phyloP scores from a whole-genome alignment of 2,113 vertebrate genomes.

The Pionites leucogaster region DNA sequence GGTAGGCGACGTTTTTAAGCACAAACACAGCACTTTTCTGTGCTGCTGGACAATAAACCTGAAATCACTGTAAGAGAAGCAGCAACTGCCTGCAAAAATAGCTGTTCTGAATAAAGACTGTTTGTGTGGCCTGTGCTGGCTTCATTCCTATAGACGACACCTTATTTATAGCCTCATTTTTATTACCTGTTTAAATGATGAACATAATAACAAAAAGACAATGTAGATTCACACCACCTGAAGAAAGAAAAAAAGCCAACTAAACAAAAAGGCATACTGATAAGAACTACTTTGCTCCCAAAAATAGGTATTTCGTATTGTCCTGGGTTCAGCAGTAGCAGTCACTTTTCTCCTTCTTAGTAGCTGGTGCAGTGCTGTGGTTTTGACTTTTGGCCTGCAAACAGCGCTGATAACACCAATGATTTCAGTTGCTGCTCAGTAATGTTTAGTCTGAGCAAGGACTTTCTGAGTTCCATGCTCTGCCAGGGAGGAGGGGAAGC shows the following conservation, averaged over 20 bases:
- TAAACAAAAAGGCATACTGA: background rate
- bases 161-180: background rate
- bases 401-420: too few relatives aligned
- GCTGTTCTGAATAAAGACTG: background rate
- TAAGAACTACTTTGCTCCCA: background rate
- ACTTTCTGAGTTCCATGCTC: too few relatives aligned
- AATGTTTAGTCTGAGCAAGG: too few relatives aligned
- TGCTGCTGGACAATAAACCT: background rate
- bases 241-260: background rate
- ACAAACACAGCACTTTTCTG: background rate
- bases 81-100: background rate
- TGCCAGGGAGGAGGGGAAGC: too few relatives aligned
- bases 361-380: too few relatives aligned
- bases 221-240: background rate
- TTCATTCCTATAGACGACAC: background rate
- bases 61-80: background rate
- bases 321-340: too few relatives aligned
- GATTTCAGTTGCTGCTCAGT: too few relatives aligned
- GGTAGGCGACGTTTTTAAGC: fast-evolving
- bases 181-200: background rate
- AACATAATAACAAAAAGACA: background rate
- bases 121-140: background rate
- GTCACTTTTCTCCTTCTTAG: too few relatives aligned
- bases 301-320: background rate
- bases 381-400: too few relatives aligned